Evolutionary conservation across 1,140 invertebrate species (phyloP).

Genomic region (Brachionus plicatilis): DNA sequence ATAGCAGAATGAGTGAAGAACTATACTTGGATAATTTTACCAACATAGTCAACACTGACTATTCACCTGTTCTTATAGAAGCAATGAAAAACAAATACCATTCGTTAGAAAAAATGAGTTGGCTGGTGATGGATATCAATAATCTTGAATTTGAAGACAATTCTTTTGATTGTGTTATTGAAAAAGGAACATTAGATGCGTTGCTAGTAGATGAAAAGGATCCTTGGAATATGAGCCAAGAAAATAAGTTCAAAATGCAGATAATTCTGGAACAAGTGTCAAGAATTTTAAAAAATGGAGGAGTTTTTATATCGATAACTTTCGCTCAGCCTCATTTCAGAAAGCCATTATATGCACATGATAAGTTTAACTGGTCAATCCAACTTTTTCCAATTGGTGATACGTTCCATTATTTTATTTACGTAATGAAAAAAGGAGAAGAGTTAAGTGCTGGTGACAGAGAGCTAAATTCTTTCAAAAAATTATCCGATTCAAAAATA

Average conservation of each 20-base stretch:
- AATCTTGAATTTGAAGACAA: slow-evolving; percentile 48
- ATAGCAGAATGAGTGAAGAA: slow-evolving; percentile 56
- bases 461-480: neutral
- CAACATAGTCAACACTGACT: slow-evolving; percentile 57
- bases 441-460: slow-evolving; percentile 16
- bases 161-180: slow-evolving; percentile 58
- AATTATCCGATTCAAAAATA: neutral
- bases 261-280: slow-evolving; percentile 49
- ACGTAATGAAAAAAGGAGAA: slow-evolving; percentile 49
- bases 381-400: slow-evolving; percentile 52
- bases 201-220: slow-evolving; percentile 57
- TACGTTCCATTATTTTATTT: slow-evolving; percentile 58
- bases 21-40: slow-evolving; percentile 56
- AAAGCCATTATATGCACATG: slow-evolving; percentile 49
- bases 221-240: slow-evolving; percentile 55
- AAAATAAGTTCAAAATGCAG: slow-evolving; percentile 48
- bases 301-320: slow-evolving; percentile 59
- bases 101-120: slow-evolving; percentile 47
- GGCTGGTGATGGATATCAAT: slow-evolving; percentile 55
- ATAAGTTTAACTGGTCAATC: slow-evolving; percentile 49
- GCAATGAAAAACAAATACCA: slow-evolving; percentile 50
- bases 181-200: slow-evolving; percentile 60
- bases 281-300: slow-evolving; percentile 50
- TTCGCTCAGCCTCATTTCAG: slow-evolving; percentile 60
- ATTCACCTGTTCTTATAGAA: slow-evolving; percentile 56